These are phyloP conservation scores for Anoplius nigerrimus DNA, from an alignment of 2,888 invertebrate species.

Conservation along the genomic window DNA sequence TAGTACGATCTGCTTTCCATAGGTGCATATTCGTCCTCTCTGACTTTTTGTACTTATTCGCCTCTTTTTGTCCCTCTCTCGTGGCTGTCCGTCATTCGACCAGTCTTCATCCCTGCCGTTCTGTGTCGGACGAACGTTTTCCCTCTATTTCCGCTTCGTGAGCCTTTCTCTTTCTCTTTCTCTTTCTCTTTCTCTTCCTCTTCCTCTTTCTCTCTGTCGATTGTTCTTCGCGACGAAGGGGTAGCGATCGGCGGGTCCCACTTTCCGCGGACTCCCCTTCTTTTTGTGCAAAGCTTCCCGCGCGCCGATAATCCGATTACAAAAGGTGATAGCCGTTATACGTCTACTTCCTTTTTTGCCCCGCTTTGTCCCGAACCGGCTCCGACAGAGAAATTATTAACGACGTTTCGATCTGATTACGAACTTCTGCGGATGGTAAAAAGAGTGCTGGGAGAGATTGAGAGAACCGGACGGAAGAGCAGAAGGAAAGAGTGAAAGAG, in stretches of 20 bases:
- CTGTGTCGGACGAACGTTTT: not conserved
- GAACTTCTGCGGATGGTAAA: slow-evolving; percentile 13
- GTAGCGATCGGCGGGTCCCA: not conserved
- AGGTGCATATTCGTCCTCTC: slow-evolving; percentile 19
- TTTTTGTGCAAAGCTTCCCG: not conserved
- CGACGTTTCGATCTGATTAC: slow-evolving; percentile 34
- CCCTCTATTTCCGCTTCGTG: not conserved
- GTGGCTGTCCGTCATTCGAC: not conserved
- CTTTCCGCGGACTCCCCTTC: not conserved
- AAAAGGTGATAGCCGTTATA: slow-evolving; percentile 17
- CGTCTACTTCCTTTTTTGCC: not conserved
- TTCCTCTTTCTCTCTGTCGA: not conserved
- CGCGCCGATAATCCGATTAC: slow-evolving; percentile 26
- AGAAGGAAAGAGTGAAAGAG: not conserved
- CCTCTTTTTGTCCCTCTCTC: slow-evolving; percentile 3
- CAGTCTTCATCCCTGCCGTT: not conserved
- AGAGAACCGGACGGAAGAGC: slow-evolving; percentile 8
- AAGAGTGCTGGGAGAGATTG: slow-evolving; percentile 6
- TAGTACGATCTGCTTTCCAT: too few species aligned
- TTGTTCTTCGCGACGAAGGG: too few species aligned
- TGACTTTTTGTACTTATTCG: not conserved
- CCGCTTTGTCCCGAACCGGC: slow-evolving; percentile 7
- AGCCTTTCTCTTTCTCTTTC: not conserved
- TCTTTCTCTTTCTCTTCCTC: not conserved
- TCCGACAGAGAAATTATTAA: slow-evolving; percentile 39